These are phyloP conservation scores for Nudaria mundana DNA, from an alignment of 2,888 invertebrate genomes.

Conservation along the genomic window DNA sequence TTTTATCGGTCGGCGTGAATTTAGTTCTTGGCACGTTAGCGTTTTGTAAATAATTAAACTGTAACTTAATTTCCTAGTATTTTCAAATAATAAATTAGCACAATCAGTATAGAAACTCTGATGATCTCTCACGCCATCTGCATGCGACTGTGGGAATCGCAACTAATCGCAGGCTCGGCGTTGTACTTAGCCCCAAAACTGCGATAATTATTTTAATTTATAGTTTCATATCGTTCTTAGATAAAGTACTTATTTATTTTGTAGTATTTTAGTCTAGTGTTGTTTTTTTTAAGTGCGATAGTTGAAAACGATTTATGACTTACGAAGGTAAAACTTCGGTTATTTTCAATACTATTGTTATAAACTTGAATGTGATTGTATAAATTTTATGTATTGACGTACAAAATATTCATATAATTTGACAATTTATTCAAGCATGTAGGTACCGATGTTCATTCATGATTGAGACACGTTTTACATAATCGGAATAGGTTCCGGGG, in stretches of 20 bases:
- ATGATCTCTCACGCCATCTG: conserved; percentile 13
- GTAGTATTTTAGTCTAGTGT: conserved; percentile 18
- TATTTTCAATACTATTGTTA: background rate
- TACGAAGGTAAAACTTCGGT: background rate
- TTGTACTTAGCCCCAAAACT: conserved; percentile 53
- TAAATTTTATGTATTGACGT: too few species aligned
- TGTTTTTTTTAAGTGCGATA: conserved; percentile 24
- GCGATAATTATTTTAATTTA: conserved; percentile 73
- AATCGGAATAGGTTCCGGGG: conserved; percentile 37
- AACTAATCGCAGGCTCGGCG: conserved; percentile 38
- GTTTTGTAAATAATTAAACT: background rate
- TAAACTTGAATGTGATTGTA: background rate
- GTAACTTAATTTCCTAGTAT: conserved; percentile 1
- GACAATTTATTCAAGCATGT: conserved; percentile 43
- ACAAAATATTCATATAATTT: too few species aligned
- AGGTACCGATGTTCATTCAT: conserved; percentile 32
- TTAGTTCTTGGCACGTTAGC: background rate
- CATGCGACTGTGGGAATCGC: conserved; percentile 9
- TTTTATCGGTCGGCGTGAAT: conserved; percentile 11
- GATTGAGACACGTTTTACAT: conserved; percentile 28
- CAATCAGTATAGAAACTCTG: conserved; percentile 18
- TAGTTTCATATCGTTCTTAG: conserved; percentile 31
- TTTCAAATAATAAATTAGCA: conserved; percentile 21
- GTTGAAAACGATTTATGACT: conserved; percentile 15
- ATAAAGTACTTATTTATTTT: conserved; percentile 38